A percentile compares a stretch with the other conserved stretches of the same genome.
Evolutionary conservation across 2,113 vertebrate genomes (phyloP).

Genomic region (Tiliqua scincoides): DNA sequence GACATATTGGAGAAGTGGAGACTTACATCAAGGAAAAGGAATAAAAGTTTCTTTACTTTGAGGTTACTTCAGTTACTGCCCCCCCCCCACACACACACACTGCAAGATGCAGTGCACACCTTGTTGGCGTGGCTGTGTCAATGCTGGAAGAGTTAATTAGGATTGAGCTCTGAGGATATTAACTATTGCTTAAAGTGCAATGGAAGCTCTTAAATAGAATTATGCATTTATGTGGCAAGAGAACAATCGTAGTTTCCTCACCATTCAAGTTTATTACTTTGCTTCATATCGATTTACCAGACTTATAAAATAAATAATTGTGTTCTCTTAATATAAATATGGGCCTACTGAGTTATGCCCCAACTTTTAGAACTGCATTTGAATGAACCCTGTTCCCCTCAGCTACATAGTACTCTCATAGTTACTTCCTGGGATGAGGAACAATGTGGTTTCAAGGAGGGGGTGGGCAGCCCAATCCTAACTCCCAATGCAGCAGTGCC

Average conservation of each 20-base stretch:
- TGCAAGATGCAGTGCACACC: too few relatives aligned
- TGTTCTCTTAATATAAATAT: neutral
- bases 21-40: too few relatives aligned
- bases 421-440: neutral
- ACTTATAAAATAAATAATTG: neutral
- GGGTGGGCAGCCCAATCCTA: too few relatives aligned
- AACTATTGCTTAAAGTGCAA: conserved; percentile 70
- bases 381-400: neutral
- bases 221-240: conserved; percentile 67
- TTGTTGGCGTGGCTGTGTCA: too few relatives aligned
- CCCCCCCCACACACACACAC: too few relatives aligned
- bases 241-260: conserved; percentile 65
- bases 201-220: conserved; percentile 71
- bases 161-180: conserved; percentile 57
- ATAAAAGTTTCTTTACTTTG: too few relatives aligned
- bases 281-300: conserved; percentile 5
- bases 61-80: too few relatives aligned
- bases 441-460: too few relatives aligned
- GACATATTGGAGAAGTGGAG: too few relatives aligned
- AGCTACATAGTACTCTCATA: neutral
- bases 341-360: too few relatives aligned
- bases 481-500: too few relatives aligned
- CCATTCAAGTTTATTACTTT: conserved; percentile 57
- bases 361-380: neutral
- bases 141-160: too few relatives aligned